Percentiles rank a stretch among this genome's conserved stretches.
These are phyloP conservation scores for Todus mexicanus DNA, from an alignment of 2,797 vertebrate species.

Conservation along the genomic window DNA sequence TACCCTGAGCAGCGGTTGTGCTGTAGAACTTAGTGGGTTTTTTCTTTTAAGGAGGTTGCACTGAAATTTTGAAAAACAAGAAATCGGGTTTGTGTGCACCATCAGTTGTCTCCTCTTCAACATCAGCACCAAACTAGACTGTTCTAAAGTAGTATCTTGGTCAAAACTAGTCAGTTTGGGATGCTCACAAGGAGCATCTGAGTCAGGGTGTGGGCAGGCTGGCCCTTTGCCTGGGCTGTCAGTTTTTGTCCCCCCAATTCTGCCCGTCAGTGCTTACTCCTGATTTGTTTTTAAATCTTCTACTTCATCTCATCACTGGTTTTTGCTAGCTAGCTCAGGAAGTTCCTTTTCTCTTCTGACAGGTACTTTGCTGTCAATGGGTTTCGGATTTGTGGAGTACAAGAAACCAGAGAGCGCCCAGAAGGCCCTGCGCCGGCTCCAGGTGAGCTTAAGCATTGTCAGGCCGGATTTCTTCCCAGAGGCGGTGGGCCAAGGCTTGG, in stretches of 20 bases:
- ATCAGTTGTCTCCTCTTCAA: neutral
- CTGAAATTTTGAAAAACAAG: neutral
- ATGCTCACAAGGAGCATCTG: rapidly evolving
- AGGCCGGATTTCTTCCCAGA: rapidly evolving
- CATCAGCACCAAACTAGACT: neutral
- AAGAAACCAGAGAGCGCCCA: slow-evolving; percentile 86
- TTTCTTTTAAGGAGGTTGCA: neutral
- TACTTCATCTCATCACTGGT: rapidly evolving
- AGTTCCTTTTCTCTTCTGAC: neutral
- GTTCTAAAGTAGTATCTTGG: neutral
- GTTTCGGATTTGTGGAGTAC: slow-evolving; percentile 95
- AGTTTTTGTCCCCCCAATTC: neutral
- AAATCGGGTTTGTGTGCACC: neutral
- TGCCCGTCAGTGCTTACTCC: neutral
- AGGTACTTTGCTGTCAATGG: slow-evolving; percentile 91
- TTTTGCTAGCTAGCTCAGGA: neutral
- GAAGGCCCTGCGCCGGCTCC: slow-evolving; percentile 88
- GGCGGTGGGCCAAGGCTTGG: neutral
- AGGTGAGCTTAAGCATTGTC: slow-evolving; percentile 73
- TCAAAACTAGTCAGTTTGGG: neutral
- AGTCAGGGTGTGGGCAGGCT: neutral
- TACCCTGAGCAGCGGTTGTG: neutral
- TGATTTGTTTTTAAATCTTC: neutral
- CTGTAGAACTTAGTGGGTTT: neutral
- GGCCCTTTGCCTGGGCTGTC: neutral